A percentile compares a stretch with the other conserved stretches of the same genome.
Conservation (phyloP, 2,888 invertebrate species). For the Ophonus ardosiacus region DNA sequence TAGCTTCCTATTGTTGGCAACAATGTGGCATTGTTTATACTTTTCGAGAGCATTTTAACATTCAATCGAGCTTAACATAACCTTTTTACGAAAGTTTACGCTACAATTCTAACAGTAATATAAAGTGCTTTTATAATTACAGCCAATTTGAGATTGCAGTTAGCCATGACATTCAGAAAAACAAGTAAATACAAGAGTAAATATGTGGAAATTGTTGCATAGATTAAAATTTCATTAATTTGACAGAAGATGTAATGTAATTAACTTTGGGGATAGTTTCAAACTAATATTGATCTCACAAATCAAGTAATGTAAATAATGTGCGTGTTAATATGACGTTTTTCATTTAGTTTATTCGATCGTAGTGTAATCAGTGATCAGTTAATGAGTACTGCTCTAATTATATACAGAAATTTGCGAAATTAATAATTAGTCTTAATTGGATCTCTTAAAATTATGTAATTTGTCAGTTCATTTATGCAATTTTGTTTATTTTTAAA, state of each 20-base stretch:
- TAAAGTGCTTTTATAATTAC: not conserved
- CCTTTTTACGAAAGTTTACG: slow-evolving; percentile 45
- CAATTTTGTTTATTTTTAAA: slow-evolving; percentile 27
- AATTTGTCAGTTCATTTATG: slow-evolving; percentile 9
- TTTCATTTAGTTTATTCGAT: slow-evolving; percentile 28
- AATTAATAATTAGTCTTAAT: not conserved
- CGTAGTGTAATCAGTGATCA: slow-evolving; percentile 18
- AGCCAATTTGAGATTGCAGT: not conserved
- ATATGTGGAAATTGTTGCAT: not conserved
- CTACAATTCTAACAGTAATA: slow-evolving; percentile 25
- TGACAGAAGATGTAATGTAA: slow-evolving; percentile 32
- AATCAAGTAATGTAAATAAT: slow-evolving; percentile 36
- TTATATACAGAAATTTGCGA: not conserved
- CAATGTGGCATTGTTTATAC: slow-evolving; percentile 57
- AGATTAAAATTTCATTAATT: slow-evolving; percentile 29
- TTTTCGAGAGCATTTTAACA: slow-evolving; percentile 39
- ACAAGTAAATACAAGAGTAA: not conserved
- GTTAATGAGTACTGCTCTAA: slow-evolving; percentile 21
- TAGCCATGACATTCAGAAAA: not conserved
- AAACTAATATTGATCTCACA: slow-evolving; percentile 52
- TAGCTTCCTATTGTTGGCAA: slow-evolving; percentile 42
- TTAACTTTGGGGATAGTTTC: slow-evolving; percentile 37
- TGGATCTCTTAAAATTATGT: slow-evolving; percentile 2
- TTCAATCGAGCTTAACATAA: slow-evolving; percentile 53
- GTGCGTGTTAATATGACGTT: slow-evolving; percentile 50